Percentiles rank a stretch among this genome's conserved stretches.
Conservation (phyloP, 92 coral and sea anemone genomes). For the Zoanthus solanderi region DNA sequence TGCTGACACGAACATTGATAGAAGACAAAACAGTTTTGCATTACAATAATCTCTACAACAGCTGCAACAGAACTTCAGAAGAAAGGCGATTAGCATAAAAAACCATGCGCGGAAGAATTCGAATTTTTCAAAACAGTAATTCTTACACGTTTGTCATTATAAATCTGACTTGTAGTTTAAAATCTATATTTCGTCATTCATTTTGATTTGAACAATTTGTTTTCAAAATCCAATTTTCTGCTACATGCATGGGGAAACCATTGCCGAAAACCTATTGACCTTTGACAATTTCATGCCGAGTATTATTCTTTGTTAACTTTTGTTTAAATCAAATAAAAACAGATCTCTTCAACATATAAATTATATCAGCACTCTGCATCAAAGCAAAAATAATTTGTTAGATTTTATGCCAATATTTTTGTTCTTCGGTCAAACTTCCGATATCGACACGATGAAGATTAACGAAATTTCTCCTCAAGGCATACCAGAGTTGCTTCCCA, state of each 20-base stretch:
- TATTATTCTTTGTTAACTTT: background rate
- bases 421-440: background rate
- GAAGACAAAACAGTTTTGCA: background rate
- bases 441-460: background rate
- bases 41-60: background rate
- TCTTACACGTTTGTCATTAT: no score
- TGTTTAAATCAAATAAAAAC: background rate
- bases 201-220: no score
- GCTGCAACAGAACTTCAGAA: background rate
- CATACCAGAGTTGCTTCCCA: background rate
- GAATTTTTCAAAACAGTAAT: no score
- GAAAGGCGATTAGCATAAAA: background rate
- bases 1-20: background rate
- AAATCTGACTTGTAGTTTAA: no score
- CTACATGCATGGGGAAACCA: background rate
- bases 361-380: background rate
- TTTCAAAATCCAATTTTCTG: background rate
- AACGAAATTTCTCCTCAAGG: background rate
- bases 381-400: background rate
- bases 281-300: background rate
- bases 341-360: background rate
- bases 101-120: no score
- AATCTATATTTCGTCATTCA: no score
- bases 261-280: background rate
- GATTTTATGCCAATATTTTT: background rate